Evolutionary conservation across 2,113 vertebrate species (phyloP).

Genomic region (Clarias batrachus): DNA sequence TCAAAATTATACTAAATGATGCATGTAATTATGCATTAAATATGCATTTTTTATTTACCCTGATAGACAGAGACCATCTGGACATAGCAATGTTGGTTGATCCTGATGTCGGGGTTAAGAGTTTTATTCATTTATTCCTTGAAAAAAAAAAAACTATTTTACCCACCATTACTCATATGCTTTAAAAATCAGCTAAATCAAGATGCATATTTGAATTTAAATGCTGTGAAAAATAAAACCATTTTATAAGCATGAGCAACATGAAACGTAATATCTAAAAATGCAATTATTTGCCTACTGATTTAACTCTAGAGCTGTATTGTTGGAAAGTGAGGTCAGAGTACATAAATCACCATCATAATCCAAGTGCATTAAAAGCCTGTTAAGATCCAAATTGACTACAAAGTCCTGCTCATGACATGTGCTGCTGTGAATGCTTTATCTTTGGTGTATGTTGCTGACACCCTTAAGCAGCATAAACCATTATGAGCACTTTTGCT

Average conservation of each 20-base stretch:
- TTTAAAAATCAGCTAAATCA: not conserved
- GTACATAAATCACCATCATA: not conserved
- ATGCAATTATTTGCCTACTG: not conserved
- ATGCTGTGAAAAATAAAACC: not conserved
- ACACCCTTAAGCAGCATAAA: not conserved
- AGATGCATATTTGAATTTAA: not conserved
- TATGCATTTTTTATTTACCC: not conserved
- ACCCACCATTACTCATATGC: not conserved
- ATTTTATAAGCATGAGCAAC: not conserved
- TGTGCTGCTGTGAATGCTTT: not conserved
- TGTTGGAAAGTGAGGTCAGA: not conserved
- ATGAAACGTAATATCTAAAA: not conserved
- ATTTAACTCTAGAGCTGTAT: not conserved
- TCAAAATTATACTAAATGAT: constrained; percentile 3
- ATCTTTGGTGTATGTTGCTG: constrained; percentile 1
- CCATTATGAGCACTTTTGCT: not conserved
- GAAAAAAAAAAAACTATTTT: not conserved
- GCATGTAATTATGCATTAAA: constrained; percentile 10
- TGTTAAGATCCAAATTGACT: not conserved
- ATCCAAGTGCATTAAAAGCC: not conserved
- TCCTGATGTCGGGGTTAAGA: not conserved
- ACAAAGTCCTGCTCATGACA: not conserved
- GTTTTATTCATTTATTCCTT: not conserved
- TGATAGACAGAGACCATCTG: constrained; percentile 4
- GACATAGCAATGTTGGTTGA: not conserved